Percentiles rank a stretch among this genome's conserved stretches.
Evolutionary conservation across 2,888 invertebrate genomes (phyloP).

Genomic region (Eustalomyia histrio): DNA sequence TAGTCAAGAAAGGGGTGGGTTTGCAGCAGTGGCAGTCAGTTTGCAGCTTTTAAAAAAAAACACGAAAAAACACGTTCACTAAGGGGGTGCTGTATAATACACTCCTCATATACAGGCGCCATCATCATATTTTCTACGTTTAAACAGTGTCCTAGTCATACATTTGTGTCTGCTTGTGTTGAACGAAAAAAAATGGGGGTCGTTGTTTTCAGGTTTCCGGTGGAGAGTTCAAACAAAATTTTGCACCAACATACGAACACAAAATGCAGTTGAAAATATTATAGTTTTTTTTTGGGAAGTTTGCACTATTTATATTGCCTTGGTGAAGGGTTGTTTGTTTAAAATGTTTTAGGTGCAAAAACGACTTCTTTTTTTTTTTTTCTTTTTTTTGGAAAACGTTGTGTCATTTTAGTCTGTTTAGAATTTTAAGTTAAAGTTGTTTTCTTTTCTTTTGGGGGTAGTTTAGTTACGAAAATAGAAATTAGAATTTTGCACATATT

Average conservation of each 20-base stretch:
- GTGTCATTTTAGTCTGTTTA: conserved; percentile 25
- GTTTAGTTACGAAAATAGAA: not conserved
- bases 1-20: conserved; percentile 1
- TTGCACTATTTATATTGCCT: not conserved
- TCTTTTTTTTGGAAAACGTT: conserved; percentile 1
- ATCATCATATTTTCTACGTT: not conserved
- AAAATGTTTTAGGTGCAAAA: conserved; percentile 37
- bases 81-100: conserved; percentile 12
- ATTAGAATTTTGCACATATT: not conserved
- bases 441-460: conserved; percentile 4
- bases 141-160: conserved; percentile 35
- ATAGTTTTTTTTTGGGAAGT: not conserved
- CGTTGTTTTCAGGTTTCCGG: conserved; percentile 56
- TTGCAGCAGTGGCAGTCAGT: not conserved
- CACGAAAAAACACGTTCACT: not conserved
- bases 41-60: conserved; percentile 2
- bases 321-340: not conserved
- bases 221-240: conserved; percentile 31
- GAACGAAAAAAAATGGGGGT: conserved; percentile 15
- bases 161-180: conserved; percentile 26
- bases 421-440: conserved; percentile 9
- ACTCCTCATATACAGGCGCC: not conserved
- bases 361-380: conserved; percentile 15
- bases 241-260: not conserved
- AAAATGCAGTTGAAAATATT: conserved; percentile 24